Percentiles rank a stretch among this genome's conserved stretches.
phyloP scores from a whole-genome alignment of 2,888 invertebrate genomes.

The Leptinotarsa peninsularis region DNA sequence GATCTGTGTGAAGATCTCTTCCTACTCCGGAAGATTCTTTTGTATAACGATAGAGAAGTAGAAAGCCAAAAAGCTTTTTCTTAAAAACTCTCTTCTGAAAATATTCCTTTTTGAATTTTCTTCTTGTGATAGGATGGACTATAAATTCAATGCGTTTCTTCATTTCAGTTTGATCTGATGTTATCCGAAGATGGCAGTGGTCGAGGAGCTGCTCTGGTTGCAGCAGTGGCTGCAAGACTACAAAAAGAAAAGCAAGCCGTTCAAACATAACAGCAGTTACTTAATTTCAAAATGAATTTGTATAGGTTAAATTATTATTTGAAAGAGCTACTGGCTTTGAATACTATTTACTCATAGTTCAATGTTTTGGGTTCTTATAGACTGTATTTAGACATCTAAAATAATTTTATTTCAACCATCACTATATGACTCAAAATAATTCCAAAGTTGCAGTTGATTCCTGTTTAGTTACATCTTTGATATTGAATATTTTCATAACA shows the following conservation, averaged over 20 bases:
- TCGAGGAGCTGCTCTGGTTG: slow-evolving; percentile 95
- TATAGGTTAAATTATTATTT: slow-evolving; percentile 26
- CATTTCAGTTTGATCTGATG: slow-evolving; percentile 89
- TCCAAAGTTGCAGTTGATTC: slow-evolving; percentile 20
- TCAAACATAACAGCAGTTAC: slow-evolving; percentile 83
- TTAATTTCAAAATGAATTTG: slow-evolving; percentile 55
- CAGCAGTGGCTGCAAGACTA: slow-evolving; percentile 81
- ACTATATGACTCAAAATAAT: slow-evolving; percentile 30
- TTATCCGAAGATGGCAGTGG: slow-evolving; percentile 96
- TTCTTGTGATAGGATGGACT: background rate
- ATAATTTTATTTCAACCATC: slow-evolving; percentile 24
- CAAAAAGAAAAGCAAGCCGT: slow-evolving; percentile 31
- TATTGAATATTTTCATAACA: slow-evolving; percentile 22
- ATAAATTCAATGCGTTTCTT: background rate
- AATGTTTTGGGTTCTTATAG: slow-evolving; percentile 34
- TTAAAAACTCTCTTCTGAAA: background rate
- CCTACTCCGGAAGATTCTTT: too few species aligned
- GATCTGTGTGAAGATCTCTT: too few species aligned
- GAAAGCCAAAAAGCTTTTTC: too few species aligned
- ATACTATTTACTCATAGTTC: slow-evolving; percentile 19
- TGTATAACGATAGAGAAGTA: too few species aligned
- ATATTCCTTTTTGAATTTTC: background rate
- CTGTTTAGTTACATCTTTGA: background rate
- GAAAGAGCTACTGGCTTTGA: slow-evolving; percentile 21
- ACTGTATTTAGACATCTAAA: slow-evolving; percentile 34